Conservation (phyloP, 2,888 invertebrate genomes). For the Microctonus hyperodae region DNA sequence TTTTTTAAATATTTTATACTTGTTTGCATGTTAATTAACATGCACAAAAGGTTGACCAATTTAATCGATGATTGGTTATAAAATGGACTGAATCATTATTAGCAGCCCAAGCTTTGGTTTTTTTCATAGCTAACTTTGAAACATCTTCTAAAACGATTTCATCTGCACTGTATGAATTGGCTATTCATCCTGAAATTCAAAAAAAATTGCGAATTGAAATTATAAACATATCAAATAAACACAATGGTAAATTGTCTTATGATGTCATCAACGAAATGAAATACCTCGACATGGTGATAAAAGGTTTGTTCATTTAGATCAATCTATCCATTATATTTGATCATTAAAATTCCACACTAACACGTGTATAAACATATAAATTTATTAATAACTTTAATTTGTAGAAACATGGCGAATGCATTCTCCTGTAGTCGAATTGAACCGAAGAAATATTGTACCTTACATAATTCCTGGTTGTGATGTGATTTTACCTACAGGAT, state of each 20-base stretch:
- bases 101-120: constrained; percentile 61
- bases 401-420: constrained; percentile 63
- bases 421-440: constrained; percentile 57
- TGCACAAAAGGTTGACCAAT: no score
- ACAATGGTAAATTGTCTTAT: constrained; percentile 54
- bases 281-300: constrained; percentile 58
- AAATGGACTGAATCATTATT: constrained; percentile 55
- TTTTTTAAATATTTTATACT: not conserved
- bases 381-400: constrained; percentile 26
- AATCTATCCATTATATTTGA: not conserved
- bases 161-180: constrained; percentile 60
- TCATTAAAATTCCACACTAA: no score
- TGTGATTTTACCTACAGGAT: constrained; percentile 31
- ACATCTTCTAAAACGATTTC: constrained; percentile 62
- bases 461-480: constrained; percentile 34
- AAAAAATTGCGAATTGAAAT: constrained; percentile 58
- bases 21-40: no score
- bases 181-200: constrained; percentile 59
- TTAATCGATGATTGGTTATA: constrained; percentile 41
- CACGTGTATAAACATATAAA: no score
- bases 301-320: constrained; percentile 39
- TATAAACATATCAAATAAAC: constrained; percentile 42
- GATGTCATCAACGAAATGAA: constrained; percentile 57
- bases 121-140: constrained; percentile 64
- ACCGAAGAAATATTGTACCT: constrained; percentile 48